Evolutionary conservation across 2,888 invertebrate genomes (phyloP).

Genomic region (Pachliopta kotzebuea): DNA sequence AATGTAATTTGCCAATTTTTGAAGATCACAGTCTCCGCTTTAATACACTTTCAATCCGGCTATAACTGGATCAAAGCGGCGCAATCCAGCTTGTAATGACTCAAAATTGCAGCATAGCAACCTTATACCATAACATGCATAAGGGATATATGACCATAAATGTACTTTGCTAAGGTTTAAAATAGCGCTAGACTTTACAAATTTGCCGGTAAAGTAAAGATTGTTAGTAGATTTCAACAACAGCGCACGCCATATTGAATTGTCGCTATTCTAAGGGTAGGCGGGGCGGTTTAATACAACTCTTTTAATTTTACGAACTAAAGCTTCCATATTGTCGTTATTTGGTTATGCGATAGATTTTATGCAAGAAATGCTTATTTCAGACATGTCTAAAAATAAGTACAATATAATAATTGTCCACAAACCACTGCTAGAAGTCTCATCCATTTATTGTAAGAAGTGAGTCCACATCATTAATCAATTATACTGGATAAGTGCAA

Average conservation of each 20-base stretch:
- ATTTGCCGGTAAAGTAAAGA: conserved; percentile 1
- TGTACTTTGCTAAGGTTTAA: conserved; percentile 27
- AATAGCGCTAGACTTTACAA: conserved; percentile 1
- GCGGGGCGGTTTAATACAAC: conserved; percentile 47
- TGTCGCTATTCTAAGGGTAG: conserved; percentile 36
- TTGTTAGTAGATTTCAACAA: conserved; percentile 31
- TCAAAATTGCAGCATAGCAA: conserved; percentile 46
- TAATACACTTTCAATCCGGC: conserved; percentile 43
- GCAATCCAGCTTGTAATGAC: conserved; percentile 57
- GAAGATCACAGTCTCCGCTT: conserved; percentile 24
- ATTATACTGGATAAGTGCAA: too few species aligned
- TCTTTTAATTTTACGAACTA: conserved; percentile 63
- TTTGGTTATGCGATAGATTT: conserved; percentile 52
- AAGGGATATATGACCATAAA: conserved; percentile 23
- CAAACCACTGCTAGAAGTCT: too few species aligned
- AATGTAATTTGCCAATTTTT: conserved; percentile 15
- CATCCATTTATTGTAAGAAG: too few species aligned
- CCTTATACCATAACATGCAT: conserved; percentile 28
- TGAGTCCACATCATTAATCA: too few species aligned
- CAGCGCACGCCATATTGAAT: conserved; percentile 40
- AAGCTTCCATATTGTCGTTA: conserved; percentile 53
- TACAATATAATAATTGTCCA: too few species aligned
- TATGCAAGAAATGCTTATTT: conserved; percentile 33
- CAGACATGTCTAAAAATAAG: too few species aligned
- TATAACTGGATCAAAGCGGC: conserved; percentile 54